phyloP scores from a whole-genome alignment of 2,113 vertebrate genomes.

The Columba livia region DNA sequence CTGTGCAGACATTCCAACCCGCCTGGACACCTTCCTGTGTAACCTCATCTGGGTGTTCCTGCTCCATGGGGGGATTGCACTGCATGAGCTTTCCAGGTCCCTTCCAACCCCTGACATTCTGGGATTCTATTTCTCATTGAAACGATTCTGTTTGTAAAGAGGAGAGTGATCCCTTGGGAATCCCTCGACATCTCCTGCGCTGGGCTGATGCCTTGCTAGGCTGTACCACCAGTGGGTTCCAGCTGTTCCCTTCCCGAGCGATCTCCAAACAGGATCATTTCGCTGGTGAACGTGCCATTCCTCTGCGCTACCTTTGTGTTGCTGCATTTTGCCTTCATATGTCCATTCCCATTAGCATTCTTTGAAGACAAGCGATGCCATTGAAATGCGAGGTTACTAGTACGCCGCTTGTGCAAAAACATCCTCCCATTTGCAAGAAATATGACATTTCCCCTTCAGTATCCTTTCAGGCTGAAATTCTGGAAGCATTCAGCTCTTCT shows the following conservation, averaged over 20 bases:
- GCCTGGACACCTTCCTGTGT: too few relatives aligned
- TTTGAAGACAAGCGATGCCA: not conserved
- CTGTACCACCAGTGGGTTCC: not conserved
- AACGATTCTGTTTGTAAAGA: not conserved
- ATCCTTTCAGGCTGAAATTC: not conserved
- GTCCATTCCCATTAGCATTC: accelerated
- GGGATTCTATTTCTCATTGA: not conserved
- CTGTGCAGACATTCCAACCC: too few relatives aligned
- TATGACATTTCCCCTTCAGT: not conserved
- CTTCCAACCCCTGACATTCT: too few relatives aligned
- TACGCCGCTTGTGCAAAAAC: not conserved
- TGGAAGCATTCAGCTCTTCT: not conserved
- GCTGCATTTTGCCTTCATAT: not conserved
- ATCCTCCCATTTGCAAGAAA: not conserved
- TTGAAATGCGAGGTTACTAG: not conserved
- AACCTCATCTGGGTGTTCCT: too few relatives aligned
- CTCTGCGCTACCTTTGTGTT: not conserved
- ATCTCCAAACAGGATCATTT: not conserved
- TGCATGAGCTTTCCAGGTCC: too few relatives aligned
- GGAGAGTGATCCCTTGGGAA: not conserved
- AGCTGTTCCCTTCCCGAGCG: not conserved
- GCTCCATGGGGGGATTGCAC: too few relatives aligned
- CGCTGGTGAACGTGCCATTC: accelerated
- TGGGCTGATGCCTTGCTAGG: not conserved
- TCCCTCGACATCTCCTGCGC: accelerated